Percentiles rank a stretch among this genome's conserved stretches.
phyloP scores from a whole-genome alignment of 2,113 vertebrate genomes.

The Natator depressus region DNA sequence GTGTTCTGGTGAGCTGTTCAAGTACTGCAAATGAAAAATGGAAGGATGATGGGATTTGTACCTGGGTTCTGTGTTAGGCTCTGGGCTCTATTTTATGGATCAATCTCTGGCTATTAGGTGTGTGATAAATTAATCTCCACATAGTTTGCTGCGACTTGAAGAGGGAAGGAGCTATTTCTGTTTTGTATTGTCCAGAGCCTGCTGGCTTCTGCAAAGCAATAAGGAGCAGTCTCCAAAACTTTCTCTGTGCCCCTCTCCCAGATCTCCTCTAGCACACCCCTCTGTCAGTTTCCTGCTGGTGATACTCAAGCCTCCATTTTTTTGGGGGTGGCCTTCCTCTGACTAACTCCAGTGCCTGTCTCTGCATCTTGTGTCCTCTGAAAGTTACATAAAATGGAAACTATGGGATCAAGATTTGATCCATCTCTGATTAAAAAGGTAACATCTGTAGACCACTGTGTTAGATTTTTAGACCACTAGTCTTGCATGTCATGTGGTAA shows the following conservation, averaged over 20 bases:
- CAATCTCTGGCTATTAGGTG: neutral
- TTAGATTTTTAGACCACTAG: neutral
- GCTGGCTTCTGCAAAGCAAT: neutral
- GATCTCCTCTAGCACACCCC: neutral
- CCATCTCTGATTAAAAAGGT: neutral
- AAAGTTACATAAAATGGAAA: neutral
- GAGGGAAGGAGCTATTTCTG: neutral
- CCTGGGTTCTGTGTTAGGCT: neutral
- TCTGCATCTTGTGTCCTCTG: neutral
- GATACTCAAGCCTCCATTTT: no score
- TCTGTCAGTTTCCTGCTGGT: neutral
- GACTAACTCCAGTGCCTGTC: no score
- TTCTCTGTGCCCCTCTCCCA: neutral
- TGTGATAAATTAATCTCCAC: rapidly evolving
- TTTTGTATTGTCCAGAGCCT: neutral
- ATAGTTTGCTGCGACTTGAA: neutral
- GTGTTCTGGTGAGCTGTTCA: neutral
- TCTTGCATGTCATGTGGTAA: neutral
- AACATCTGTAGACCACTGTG: neutral
- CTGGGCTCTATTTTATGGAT: neutral
- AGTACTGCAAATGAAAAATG: neutral
- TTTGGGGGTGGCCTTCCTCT: no score
- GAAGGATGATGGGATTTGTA: neutral
- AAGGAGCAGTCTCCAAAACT: neutral
- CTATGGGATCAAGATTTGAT: neutral